A percentile compares a stretch with the other conserved stretches of the same genome.
Evolutionary conservation across 2,797 vertebrate genomes (phyloP).

Genomic region (Arctocebus calabarensis): DNA sequence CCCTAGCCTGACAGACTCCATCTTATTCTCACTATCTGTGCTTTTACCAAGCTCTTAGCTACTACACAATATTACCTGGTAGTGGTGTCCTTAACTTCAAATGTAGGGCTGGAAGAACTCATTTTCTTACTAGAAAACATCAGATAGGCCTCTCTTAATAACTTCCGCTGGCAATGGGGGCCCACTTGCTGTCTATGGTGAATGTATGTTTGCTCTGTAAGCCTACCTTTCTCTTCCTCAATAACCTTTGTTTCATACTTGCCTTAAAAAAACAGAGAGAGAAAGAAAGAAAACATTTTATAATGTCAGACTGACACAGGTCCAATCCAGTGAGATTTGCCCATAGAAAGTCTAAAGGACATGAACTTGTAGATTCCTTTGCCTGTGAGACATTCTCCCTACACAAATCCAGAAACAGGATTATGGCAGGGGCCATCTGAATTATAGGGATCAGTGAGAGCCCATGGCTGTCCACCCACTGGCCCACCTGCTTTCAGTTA

Average conservation of each 20-base stretch:
- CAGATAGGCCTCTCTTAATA: too few relatives aligned
- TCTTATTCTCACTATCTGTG: too few relatives aligned
- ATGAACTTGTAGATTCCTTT: neutral
- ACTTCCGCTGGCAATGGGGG: too few relatives aligned
- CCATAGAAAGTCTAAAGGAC: neutral
- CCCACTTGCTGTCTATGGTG: too few relatives aligned
- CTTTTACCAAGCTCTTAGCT: neutral
- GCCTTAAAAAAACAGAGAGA: too few relatives aligned
- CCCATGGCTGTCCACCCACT: neutral
- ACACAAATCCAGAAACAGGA: neutral
- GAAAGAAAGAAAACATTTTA: neutral
- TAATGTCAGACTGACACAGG: neutral
- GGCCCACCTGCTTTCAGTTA: constrained; percentile 64
- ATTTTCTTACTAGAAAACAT: neutral
- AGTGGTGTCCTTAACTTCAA: neutral
- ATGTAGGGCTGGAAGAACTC: neutral
- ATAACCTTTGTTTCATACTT: too few relatives aligned
- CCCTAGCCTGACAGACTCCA: too few relatives aligned
- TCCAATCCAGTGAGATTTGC: neutral
- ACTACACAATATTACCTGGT: fast-evolving
- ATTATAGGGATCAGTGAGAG: neutral
- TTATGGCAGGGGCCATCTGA: neutral
- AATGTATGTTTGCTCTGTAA: too few relatives aligned
- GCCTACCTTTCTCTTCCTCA: too few relatives aligned
- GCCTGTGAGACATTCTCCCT: neutral